A percentile compares a stretch with the other conserved stretches of the same genome.
Conservation (phyloP, 2,888 invertebrate genomes). For the Sthenelais limicola region DNA sequence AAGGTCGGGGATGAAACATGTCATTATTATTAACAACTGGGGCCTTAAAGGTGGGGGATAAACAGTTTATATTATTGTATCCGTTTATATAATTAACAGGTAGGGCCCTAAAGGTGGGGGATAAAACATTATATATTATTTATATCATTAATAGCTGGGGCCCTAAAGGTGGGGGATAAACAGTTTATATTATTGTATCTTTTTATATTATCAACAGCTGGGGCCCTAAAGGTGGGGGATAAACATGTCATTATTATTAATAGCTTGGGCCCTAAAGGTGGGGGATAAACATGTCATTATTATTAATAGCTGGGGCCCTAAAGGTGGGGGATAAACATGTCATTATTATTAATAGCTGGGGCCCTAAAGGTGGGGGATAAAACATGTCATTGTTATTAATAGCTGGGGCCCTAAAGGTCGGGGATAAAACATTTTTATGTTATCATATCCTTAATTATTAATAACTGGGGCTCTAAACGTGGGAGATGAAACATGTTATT, state of each 20-base stretch:
- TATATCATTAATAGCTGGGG: too few species aligned
- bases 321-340: not conserved
- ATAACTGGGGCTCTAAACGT: not conserved
- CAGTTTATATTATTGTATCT: too few species aligned
- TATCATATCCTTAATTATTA: slow-evolving; percentile 17
- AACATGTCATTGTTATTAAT: not conserved
- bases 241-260: not conserved
- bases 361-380: too few species aligned
- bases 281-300: not conserved
- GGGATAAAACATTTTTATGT: not conserved
- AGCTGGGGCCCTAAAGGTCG: not conserved
- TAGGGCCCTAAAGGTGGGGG: too few species aligned
- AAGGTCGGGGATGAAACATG: too few species aligned
- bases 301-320: not conserved
- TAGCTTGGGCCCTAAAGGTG: not conserved
- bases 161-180: too few species aligned
- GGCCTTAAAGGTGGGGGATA: too few species aligned
- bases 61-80: too few species aligned
- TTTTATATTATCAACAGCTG: not conserved
- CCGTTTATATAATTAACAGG: too few species aligned
- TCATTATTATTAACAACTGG: too few species aligned
- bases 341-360: too few species aligned
- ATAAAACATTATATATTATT: too few species aligned
- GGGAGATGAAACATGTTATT: not conserved
- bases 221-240: not conserved